Evolutionary conservation across 2,113 vertebrate genomes (phyloP).

Genomic region (Cercopithecus mona): DNA sequence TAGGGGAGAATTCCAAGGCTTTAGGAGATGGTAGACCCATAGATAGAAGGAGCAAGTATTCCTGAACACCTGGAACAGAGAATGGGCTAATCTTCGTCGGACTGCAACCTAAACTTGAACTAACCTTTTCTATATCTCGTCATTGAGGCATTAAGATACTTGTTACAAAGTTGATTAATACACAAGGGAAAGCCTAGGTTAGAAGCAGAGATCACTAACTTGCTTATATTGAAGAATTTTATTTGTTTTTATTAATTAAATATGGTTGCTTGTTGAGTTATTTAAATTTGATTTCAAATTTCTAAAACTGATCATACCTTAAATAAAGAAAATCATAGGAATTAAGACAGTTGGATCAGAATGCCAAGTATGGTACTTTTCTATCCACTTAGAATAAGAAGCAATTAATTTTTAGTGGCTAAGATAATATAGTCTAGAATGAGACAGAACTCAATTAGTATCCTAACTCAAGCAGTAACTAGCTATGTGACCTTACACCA

Average conservation of each 20-base stretch:
- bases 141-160: not conserved
- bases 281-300: slow-evolving; percentile 30
- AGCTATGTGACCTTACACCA: not conserved
- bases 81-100: rapidly evolving
- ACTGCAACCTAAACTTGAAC: not conserved
- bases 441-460: not conserved
- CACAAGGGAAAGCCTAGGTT: not conserved
- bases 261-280: not conserved
- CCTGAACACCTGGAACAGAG: not conserved
- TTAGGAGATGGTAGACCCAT: not conserved
- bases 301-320: not conserved
- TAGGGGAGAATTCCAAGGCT: not conserved
- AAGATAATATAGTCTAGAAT: not conserved
- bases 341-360: not conserved
- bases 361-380: not conserved
- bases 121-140: not conserved
- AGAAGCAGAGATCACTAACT: not conserved
- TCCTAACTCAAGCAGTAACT: not conserved
- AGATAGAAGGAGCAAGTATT: not conserved
- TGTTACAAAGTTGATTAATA: not conserved
- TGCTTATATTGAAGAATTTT: not conserved
- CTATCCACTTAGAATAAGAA: not conserved
- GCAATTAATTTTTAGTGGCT: not conserved
- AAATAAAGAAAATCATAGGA: not conserved
- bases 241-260: not conserved